A percentile compares a stretch with the other conserved stretches of the same genome.
phyloP scores from a whole-genome alignment of 1,140 invertebrate genomes.

The Harpegnathos saltator region DNA sequence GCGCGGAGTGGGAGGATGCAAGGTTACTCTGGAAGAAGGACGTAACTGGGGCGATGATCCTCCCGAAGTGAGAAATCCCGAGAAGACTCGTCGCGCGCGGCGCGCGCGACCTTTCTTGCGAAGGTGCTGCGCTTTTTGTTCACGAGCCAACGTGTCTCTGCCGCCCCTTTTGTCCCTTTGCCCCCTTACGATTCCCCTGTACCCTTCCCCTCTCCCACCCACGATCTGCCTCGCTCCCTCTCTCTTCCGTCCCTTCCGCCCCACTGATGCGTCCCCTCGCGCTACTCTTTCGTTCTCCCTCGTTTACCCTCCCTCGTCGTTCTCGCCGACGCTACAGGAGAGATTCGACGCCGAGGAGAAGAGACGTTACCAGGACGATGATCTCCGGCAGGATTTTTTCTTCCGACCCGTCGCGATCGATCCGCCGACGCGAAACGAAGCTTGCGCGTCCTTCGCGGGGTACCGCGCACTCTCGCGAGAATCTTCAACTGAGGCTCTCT shows the following conservation, averaged over 20 bases:
- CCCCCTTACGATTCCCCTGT: background rate
- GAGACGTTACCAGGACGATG: slow-evolving; percentile 75
- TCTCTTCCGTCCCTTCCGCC: background rate
- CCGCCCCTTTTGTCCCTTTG: slow-evolving; percentile 29
- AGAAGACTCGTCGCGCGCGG: slow-evolving; percentile 59
- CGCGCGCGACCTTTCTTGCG: slow-evolving; percentile 64
- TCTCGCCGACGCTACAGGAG: slow-evolving; percentile 67
- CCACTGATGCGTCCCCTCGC: slow-evolving; percentile 1
- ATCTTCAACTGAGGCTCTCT: background rate
- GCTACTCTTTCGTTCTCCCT: slow-evolving; percentile 62
- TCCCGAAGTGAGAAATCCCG: slow-evolving; percentile 55
- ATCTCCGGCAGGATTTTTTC: slow-evolving; percentile 60
- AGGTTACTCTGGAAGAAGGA: slow-evolving; percentile 81
- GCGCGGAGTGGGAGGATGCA: slow-evolving; percentile 70
- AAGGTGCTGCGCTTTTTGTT: slow-evolving; percentile 67
- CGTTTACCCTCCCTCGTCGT: slow-evolving; percentile 54
- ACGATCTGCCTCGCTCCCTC: background rate
- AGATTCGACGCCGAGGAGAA: slow-evolving; percentile 62
- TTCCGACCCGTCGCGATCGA: slow-evolving; percentile 32
- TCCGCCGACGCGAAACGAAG: background rate
- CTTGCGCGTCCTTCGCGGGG: slow-evolving; percentile 4
- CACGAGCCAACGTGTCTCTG: slow-evolving; percentile 50
- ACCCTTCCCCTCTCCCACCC: background rate
- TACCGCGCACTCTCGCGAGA: background rate
- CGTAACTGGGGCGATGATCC: slow-evolving; percentile 82